Percentiles rank a stretch among this genome's conserved stretches.
These are phyloP conservation scores for Premnoplex brunnescens DNA, from an alignment of 2,797 vertebrate species.

Conservation along the genomic window DNA sequence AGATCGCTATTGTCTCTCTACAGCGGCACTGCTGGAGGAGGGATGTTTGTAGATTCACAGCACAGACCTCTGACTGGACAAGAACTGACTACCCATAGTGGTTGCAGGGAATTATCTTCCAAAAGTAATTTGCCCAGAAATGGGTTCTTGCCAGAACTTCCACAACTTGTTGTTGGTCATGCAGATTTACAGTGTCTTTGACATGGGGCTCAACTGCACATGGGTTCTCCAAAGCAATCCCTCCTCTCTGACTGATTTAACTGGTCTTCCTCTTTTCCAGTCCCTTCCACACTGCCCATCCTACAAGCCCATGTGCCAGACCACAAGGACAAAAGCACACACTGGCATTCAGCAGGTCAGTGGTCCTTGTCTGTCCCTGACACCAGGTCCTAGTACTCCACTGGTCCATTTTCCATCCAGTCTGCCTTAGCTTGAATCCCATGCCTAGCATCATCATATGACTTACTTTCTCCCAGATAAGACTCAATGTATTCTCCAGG, in stretches of 20 bases:
- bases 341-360: neutral
- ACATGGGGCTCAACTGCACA: neutral
- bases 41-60: neutral
- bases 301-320: neutral
- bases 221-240: neutral
- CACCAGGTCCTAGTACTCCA: neutral
- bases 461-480: neutral
- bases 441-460: neutral
- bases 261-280: neutral
- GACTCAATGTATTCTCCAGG: neutral
- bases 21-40: neutral
- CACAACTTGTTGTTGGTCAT: neutral
- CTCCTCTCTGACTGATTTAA: neutral
- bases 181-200: neutral
- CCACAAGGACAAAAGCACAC: neutral
- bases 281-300: neutral
- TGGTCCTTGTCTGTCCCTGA: neutral
- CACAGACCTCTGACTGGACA: neutral
- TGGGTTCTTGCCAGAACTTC: neutral
- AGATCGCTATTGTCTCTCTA: neutral
- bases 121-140: neutral
- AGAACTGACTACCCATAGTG: neutral
- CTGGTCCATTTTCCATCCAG: neutral
- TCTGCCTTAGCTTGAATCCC: neutral
- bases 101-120: neutral